A percentile compares a stretch with the other conserved stretches of the same genome.
Evolutionary conservation across 1,140 invertebrate genomes (phyloP).

Genomic region (Philopotamus ludificatus): DNA sequence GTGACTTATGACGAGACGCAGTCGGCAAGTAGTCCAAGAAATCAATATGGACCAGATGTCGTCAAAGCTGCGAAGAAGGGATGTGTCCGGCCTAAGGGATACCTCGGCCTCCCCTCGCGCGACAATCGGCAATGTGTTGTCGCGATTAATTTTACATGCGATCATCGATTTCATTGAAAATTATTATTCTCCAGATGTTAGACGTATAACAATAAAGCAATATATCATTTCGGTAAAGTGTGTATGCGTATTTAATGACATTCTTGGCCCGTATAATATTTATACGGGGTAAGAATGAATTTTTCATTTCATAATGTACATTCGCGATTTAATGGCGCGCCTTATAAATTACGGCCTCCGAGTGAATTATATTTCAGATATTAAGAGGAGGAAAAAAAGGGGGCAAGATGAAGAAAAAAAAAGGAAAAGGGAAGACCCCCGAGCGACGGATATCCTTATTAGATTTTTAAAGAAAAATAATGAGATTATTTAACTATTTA

Average conservation of each 20-base stretch:
- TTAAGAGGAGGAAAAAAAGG: constrained; percentile 3
- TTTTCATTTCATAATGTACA: constrained; percentile 30
- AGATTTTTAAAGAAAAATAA: constrained; percentile 16
- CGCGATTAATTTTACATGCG: neutral
- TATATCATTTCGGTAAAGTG: neutral
- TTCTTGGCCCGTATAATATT: neutral
- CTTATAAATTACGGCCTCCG: constrained; percentile 17
- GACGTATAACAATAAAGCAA: no score
- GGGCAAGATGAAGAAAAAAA: neutral
- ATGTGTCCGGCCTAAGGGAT: constrained; percentile 16
- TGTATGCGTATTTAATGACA: neutral
- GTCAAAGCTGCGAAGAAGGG: constrained; percentile 28
- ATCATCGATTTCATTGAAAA: no score
- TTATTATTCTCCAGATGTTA: no score
- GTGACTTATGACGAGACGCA: neutral
- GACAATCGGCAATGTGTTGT: neutral
- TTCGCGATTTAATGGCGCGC: constrained; percentile 26
- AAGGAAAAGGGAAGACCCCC: constrained; percentile 12
- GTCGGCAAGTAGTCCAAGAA: constrained; percentile 14
- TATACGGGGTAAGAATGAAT: constrained; percentile 19
- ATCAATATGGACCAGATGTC: constrained; percentile 27
- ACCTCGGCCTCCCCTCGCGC: neutral
- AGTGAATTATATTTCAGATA: constrained; percentile 21
- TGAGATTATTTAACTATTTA: constrained; percentile 19
- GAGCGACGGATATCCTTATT: constrained; percentile 28